These are phyloP conservation scores for Euphonia xanthogaster DNA, from an alignment of 2,797 vertebrate genomes.

Conservation along the genomic window DNA sequence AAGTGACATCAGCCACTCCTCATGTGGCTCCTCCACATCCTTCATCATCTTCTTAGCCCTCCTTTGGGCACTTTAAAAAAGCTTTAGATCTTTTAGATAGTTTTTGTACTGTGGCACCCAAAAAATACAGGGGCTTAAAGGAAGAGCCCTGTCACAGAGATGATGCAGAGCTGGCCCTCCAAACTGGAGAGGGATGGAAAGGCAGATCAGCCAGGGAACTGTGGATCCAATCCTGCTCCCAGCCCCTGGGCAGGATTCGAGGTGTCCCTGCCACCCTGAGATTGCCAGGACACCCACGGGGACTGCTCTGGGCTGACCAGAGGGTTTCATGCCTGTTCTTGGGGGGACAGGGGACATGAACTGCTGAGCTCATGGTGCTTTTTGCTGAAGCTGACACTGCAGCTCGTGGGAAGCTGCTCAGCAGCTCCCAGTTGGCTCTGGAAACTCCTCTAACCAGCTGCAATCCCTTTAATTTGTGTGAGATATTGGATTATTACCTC, in stretches of 20 bases:
- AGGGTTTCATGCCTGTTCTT: rapidly evolving
- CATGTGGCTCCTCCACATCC: background rate
- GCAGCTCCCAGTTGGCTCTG: background rate
- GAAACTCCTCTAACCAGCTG: background rate
- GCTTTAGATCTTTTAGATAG: background rate
- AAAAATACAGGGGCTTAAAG: background rate
- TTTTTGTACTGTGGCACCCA: background rate
- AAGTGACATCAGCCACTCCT: background rate
- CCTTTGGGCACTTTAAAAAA: background rate
- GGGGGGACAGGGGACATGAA: background rate
- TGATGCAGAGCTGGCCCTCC: background rate
- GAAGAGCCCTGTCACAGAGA: background rate
- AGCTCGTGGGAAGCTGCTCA: background rate
- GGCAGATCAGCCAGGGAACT: background rate
- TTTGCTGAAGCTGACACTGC: background rate
- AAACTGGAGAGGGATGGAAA: background rate
- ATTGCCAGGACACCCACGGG: background rate
- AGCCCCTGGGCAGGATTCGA: background rate
- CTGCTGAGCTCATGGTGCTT: background rate
- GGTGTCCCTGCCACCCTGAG: background rate
- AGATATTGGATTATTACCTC: background rate
- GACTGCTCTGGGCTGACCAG: background rate
- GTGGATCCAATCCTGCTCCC: background rate
- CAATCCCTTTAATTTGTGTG: background rate
- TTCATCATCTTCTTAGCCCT: background rate